These are phyloP conservation scores for Caranx ignobilis DNA, from an alignment of 2,113 vertebrate species.

Conservation along the genomic window DNA sequence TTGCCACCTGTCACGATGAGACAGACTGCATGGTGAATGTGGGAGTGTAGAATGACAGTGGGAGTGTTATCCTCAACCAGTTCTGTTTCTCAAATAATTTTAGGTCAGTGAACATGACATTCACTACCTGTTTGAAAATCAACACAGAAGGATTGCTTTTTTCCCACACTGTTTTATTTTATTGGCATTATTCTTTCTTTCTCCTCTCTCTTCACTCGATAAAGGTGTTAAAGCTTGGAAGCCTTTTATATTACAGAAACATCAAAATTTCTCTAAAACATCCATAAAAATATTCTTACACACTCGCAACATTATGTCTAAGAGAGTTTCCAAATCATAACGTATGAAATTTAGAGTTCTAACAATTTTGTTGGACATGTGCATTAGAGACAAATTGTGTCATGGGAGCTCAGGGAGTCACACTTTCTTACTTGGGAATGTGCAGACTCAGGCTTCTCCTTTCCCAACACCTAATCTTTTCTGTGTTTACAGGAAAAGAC, in stretches of 20 bases:
- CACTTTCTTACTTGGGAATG: conserved; percentile 46
- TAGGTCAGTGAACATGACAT: background rate
- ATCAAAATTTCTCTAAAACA: no score
- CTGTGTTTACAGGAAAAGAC: conserved; percentile 30
- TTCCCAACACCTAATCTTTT: conserved; percentile 40
- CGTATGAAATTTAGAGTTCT: no score
- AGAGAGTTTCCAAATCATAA: background rate
- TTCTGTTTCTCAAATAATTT: background rate
- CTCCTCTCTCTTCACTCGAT: background rate
- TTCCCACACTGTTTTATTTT: background rate
- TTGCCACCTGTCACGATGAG: conserved; percentile 2
- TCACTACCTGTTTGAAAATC: background rate
- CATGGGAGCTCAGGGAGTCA: conserved; percentile 27
- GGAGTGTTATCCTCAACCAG: conserved; percentile 19
- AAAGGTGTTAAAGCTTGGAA: no score
- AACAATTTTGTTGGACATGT: background rate
- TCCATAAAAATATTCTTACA: background rate
- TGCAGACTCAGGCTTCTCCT: conserved; percentile 49
- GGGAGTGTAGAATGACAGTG: conserved; percentile 49
- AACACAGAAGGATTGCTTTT: background rate
- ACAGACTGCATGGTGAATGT: conserved; percentile 3
- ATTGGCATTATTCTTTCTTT: background rate
- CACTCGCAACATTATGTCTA: background rate
- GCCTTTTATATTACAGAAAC: no score
- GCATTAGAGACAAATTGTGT: background rate